Evolutionary conservation across 2,113 vertebrate genomes (phyloP).

Genomic region (Ifrita kowaldi): DNA sequence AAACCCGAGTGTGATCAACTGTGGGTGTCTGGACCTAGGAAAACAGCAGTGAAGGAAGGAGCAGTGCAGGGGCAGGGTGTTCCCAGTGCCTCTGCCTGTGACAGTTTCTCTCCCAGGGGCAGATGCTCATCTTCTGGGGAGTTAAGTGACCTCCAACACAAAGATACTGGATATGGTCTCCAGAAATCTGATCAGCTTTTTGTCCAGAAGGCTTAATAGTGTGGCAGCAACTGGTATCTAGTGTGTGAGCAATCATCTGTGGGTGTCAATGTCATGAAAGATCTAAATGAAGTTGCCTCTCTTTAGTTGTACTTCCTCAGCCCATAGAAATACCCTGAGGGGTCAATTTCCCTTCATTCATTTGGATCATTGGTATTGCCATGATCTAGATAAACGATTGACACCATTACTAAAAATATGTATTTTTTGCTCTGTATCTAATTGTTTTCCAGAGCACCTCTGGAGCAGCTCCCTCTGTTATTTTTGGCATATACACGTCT

Average conservation of each 20-base stretch:
- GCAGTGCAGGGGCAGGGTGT: neutral
- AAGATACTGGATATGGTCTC: neutral
- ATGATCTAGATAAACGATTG: neutral
- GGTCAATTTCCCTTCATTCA: neutral
- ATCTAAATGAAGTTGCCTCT: neutral
- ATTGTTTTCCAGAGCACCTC: neutral
- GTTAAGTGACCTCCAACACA: neutral
- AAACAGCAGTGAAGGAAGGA: neutral
- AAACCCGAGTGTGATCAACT: neutral
- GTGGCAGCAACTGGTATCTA: neutral
- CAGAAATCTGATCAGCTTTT: neutral
- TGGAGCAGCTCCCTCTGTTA: neutral
- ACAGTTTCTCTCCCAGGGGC: neutral
- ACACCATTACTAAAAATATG: neutral
- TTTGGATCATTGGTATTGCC: neutral
- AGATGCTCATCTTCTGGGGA: neutral
- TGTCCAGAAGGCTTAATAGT: neutral
- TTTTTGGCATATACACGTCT: neutral
- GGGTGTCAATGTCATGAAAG: neutral
- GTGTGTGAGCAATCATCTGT: neutral
- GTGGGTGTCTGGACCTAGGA: too few species aligned
- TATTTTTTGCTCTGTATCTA: neutral
- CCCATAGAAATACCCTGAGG: neutral
- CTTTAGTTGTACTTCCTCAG: neutral
- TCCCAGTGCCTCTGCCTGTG: neutral